These are phyloP conservation scores for Pedetes capensis DNA, from an alignment of 2,113 vertebrate genomes.

Conservation along the genomic window DNA sequence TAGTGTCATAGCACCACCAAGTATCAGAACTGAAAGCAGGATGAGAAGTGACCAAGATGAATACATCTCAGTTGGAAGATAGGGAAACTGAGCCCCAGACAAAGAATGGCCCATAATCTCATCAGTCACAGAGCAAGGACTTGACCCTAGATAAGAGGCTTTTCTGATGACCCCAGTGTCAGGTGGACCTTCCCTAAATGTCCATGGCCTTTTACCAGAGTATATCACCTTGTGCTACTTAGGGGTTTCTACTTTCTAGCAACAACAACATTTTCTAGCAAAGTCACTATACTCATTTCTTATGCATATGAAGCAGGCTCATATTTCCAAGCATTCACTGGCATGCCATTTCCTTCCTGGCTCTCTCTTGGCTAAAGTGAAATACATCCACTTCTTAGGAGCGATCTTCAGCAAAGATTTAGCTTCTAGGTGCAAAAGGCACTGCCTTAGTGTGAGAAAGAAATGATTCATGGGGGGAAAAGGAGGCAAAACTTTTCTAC, in stretches of 20 bases:
- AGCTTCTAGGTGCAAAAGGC: neutral
- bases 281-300: neutral
- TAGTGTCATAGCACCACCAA: neutral
- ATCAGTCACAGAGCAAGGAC: neutral
- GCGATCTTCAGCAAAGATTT: neutral
- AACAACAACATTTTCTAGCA: too few relatives aligned
- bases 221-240: neutral
- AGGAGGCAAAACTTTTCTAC: neutral
- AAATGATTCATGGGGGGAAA: neutral
- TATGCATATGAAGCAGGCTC: neutral
- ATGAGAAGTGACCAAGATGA: neutral
- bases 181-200: neutral
- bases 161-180: neutral
- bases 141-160: rapidly evolving
- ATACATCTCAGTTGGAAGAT: neutral
- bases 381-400: neutral
- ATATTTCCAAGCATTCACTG: neutral
- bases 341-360: neutral
- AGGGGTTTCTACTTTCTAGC: neutral
- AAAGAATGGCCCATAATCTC: neutral
- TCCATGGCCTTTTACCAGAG: neutral
- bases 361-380: neutral
- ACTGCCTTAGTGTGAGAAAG: neutral
- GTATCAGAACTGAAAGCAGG: neutral
- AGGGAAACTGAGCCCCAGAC: constrained; percentile 31